These are phyloP conservation scores for Drosophila bipectinata DNA, from an alignment of 1,140 invertebrate species.

Conservation along the genomic window DNA sequence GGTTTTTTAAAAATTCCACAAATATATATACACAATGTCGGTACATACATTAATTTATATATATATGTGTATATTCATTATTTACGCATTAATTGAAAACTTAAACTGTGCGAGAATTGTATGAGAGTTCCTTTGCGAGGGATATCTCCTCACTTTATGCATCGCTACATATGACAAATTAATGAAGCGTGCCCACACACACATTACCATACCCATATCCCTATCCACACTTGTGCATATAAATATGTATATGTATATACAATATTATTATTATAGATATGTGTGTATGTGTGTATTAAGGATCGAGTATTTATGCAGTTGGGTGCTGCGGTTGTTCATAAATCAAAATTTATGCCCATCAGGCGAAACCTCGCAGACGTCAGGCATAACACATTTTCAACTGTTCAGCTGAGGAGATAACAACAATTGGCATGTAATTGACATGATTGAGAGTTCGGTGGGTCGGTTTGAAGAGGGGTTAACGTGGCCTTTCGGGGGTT, in stretches of 20 bases:
- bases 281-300: not conserved
- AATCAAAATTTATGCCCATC: conserved; percentile 74
- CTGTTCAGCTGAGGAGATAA: conserved; percentile 39
- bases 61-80: conserved; percentile 41
- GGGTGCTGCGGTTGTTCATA: conserved; percentile 50
- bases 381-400: conserved; percentile 60
- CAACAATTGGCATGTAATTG: conserved; percentile 65
- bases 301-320: conserved; percentile 15
- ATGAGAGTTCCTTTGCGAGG: conserved; percentile 31
- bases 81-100: conserved; percentile 71
- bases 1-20: conserved; percentile 43
- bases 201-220: not conserved
- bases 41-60: not conserved
- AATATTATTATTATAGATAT: not conserved
- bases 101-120: conserved; percentile 45
- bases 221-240: not conserved
- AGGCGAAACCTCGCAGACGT: conserved; percentile 53
- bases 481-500: conserved; percentile 27
- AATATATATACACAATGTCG: conserved; percentile 1
- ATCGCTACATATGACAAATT: conserved; percentile 75
- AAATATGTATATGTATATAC: not conserved
- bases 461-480: not conserved
- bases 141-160: conserved; percentile 60
- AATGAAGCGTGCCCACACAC: conserved; percentile 59
- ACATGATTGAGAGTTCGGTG: conserved; percentile 35